A percentile compares a stretch with the other conserved stretches of the same genome.
Evolutionary conservation across 2,797 vertebrate genomes (phyloP).

Genomic region (Phoeniculus purpureus): DNA sequence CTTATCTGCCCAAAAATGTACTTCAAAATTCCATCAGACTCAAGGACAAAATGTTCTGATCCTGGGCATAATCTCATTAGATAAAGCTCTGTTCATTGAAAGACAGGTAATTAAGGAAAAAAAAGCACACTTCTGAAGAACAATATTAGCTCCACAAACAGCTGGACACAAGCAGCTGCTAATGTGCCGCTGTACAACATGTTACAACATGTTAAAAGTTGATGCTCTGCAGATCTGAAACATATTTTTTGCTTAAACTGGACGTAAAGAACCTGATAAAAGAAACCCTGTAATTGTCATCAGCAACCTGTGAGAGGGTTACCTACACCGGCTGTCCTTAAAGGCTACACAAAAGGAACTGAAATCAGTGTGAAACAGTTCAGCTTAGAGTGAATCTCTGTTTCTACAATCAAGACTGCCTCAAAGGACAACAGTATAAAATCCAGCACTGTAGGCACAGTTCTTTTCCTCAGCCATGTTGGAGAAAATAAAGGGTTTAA

Average conservation of each 20-base stretch:
- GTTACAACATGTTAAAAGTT: background rate
- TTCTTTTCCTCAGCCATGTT: background rate
- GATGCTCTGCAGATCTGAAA: background rate
- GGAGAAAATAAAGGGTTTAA: background rate
- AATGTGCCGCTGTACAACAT: conserved; percentile 3
- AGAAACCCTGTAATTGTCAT: background rate
- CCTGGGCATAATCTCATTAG: background rate
- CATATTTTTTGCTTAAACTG: background rate
- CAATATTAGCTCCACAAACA: conserved; percentile 29
- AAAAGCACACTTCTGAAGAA: background rate
- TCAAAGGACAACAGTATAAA: background rate
- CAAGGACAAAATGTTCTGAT: background rate
- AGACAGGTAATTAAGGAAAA: background rate
- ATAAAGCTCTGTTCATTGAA: conserved; percentile 2
- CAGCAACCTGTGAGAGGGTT: background rate
- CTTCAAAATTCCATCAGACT: background rate
- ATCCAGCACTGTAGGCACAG: background rate
- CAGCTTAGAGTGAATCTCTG: background rate
- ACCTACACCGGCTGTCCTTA: background rate
- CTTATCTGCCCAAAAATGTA: background rate
- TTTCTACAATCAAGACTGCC: background rate
- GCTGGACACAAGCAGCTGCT: conserved; percentile 41
- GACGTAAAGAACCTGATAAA: background rate
- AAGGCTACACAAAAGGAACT: background rate
- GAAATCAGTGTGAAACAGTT: background rate